These are phyloP conservation scores for Hemicentrotus pulcherrimus DNA, from an alignment of 35 echinoderm and acorn worm species.

Conservation along the genomic window DNA sequence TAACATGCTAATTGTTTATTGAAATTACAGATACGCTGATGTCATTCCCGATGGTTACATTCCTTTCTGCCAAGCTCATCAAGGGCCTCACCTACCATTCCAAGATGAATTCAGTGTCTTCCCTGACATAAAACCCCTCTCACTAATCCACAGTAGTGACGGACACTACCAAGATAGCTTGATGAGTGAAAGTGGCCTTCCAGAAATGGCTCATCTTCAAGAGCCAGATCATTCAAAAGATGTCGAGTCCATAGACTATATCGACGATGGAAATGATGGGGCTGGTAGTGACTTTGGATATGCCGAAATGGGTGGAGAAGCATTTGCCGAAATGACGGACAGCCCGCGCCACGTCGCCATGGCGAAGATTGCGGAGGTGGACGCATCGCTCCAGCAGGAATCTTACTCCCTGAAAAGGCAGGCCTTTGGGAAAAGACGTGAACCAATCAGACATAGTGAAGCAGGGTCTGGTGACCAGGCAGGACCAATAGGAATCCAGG, in stretches of 20 bases:
- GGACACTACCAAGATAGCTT: not conserved
- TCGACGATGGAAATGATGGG: not conserved
- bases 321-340: constrained; percentile 30
- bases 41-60: constrained; percentile 42
- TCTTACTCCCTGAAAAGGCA: not conserved
- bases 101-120: not conserved
- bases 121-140: not conserved
- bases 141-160: not conserved
- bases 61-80: constrained; percentile 45
- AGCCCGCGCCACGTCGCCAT: constrained; percentile 32
- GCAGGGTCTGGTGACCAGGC: constrained; percentile 28
- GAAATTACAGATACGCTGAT: not conserved
- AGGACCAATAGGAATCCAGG: constrained; percentile 35
- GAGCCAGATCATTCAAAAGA: not conserved
- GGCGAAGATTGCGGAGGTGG: constrained; percentile 34
- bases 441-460: not conserved
- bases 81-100: not conserved
- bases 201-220: not conserved
- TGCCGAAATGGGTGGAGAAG: constrained; percentile 34
- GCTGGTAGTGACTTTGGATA: not conserved
- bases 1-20: not conserved
- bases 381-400: constrained; percentile 24
- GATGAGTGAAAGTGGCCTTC: not conserved
- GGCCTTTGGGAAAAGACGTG: not conserved
- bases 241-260: not conserved